Conservation (phyloP, 2,888 invertebrate species). For the Liopterus haemorrhoidalis region DNA sequence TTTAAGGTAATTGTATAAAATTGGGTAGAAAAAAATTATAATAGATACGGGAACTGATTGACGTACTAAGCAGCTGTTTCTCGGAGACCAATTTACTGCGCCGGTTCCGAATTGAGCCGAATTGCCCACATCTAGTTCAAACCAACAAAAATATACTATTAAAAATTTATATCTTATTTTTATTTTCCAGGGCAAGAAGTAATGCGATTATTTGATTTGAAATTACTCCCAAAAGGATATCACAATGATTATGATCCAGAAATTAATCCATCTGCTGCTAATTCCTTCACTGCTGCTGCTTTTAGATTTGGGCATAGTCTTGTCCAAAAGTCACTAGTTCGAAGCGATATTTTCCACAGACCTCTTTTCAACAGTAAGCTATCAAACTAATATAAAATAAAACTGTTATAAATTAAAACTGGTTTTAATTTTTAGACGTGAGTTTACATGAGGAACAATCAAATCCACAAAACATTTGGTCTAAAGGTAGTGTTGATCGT, state of each 20-base stretch:
- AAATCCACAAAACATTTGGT: slow-evolving; percentile 64
- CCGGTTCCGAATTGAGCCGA: too few relatives aligned
- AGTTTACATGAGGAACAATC: slow-evolving; percentile 72
- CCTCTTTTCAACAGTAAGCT: slow-evolving; percentile 66
- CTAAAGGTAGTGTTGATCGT: slow-evolving; percentile 72
- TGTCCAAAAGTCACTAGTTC: slow-evolving; percentile 70
- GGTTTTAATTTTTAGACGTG: slow-evolving; percentile 55
- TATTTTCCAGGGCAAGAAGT: slow-evolving; percentile 59
- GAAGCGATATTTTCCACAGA: slow-evolving; percentile 64
- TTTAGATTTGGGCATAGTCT: slow-evolving; percentile 84
- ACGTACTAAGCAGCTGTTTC: too few relatives aligned
- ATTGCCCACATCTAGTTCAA: too few relatives aligned
- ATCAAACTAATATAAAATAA: slow-evolving; percentile 5
- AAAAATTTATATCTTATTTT: slow-evolving; percentile 17
- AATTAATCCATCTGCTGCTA: slow-evolving; percentile 68
- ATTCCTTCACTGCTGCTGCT: slow-evolving; percentile 74
- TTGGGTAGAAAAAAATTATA: too few relatives aligned
- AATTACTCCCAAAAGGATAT: slow-evolving; percentile 60
- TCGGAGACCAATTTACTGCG: too few relatives aligned
- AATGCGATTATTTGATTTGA: slow-evolving; percentile 67
- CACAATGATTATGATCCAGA: slow-evolving; percentile 64
- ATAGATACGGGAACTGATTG: too few relatives aligned
- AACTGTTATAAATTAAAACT: too few relatives aligned
- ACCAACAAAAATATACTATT: too few relatives aligned
- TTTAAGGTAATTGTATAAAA: too few relatives aligned